Evolutionary conservation across 2,797 vertebrate species (phyloP).

Genomic region (Sternotherus odoratus): DNA sequence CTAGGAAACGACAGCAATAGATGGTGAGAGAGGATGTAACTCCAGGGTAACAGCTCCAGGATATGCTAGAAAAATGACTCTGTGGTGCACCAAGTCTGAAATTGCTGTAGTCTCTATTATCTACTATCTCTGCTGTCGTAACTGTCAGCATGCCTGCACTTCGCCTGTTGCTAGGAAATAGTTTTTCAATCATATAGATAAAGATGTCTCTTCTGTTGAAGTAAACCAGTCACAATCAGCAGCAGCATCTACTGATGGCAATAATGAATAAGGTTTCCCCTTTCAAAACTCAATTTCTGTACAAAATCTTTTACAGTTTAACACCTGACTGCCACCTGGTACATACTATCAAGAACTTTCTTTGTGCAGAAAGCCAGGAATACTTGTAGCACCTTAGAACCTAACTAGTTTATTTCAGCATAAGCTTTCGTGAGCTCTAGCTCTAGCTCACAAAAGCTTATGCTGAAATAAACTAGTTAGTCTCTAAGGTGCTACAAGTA

Average conservation of each 20-base stretch:
- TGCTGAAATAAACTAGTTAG: no score
- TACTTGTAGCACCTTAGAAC: no score
- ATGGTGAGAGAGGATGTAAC: neutral
- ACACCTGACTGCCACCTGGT: neutral
- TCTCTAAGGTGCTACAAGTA: no score
- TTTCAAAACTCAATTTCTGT: neutral
- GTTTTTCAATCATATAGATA: neutral
- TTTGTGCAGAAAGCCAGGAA: no score
- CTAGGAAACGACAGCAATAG: neutral
- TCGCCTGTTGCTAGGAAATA: neutral
- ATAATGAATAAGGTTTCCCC: no score
- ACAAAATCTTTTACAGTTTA: neutral
- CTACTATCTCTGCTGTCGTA: neutral
- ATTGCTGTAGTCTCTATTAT: neutral
- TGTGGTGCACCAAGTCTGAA: neutral
- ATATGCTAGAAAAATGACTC: neutral
- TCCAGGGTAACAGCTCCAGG: neutral
- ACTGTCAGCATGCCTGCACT: neutral
- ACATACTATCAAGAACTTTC: neutral
- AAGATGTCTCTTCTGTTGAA: neutral
- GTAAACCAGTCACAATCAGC: neutral
- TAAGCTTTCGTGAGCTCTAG: no score
- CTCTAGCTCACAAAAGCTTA: no score
- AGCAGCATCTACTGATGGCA: neutral
- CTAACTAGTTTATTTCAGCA: no score